phyloP scores from a whole-genome alignment of 2,888 invertebrate genomes.

The Phasia obesa region DNA sequence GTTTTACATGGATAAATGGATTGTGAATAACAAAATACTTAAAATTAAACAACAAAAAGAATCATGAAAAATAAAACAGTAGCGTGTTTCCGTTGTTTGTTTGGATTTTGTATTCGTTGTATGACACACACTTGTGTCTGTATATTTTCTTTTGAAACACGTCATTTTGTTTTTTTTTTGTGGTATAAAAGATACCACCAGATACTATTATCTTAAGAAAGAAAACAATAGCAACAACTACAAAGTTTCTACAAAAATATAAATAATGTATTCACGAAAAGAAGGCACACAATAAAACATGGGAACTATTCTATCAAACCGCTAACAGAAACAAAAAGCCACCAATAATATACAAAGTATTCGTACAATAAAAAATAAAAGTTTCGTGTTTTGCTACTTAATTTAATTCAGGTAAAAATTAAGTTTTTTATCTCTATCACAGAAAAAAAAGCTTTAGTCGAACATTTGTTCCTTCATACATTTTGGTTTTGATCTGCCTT shows the following conservation, averaged over 20 bases:
- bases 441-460: conserved; percentile 14
- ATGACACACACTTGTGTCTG: conserved; percentile 10
- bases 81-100: conserved; percentile 75
- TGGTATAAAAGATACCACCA: background rate
- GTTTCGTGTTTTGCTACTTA: conserved; percentile 79
- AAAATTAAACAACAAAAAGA: conserved; percentile 41
- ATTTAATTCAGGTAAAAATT: conserved; percentile 80
- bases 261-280: conserved; percentile 43
- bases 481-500: conserved; percentile 1
- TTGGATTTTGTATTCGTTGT: conserved; percentile 67
- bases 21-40: background rate
- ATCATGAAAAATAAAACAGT: conserved; percentile 59
- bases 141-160: conserved; percentile 71
- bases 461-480: conserved; percentile 16
- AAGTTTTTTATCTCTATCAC: conserved; percentile 64
- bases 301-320: conserved; percentile 54
- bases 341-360: conserved; percentile 3
- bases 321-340: conserved; percentile 58
- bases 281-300: conserved; percentile 53
- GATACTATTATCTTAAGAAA: too few species aligned
- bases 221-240: background rate
- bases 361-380: conserved; percentile 66
- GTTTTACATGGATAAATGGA: background rate
- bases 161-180: conserved; percentile 67
- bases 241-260: background rate